Evolutionary conservation across 2,888 invertebrate genomes (phyloP), one percentile per base, ranked within the genome.

Genomic region (Anoncus sp.): DNA sequence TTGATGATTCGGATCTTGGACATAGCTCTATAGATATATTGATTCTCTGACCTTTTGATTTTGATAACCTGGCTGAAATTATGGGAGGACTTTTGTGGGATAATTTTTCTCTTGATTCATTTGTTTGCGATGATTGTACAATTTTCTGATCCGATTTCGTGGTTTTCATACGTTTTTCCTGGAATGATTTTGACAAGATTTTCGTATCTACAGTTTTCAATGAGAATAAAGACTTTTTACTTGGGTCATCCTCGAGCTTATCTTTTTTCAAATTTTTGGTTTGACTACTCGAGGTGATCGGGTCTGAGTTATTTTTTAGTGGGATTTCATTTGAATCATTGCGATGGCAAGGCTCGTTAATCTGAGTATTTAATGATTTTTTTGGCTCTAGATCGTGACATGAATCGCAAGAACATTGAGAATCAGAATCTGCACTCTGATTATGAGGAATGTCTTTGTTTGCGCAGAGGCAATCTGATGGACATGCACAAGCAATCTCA

Each of bases 21-120:
- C 75, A 79, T 16, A 79, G 53, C 31, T 79, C 79, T 38, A 79
- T 79, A 20, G 69, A 79, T 43, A 79, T 79, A 20, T 75, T 79
- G 35, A 79, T 79, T 43, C 75, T 20, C 53, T 72, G 79, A 67
- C 63, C 24, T 22, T 67, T 75, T 0, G 71, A 12, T 6, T 55
- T 69, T 49, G 67, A 27, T 14, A 51, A n/a, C 5, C 59, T 55
- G n/a, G 75, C 24, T 14, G 67, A 45, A 57, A 60, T 45, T 3
- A 75, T n/a, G 0, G 71, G 63, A 59, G 60, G n/a, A 51, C 31
- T 27, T 47, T 60, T 45, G n/a, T n/a, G 5, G 2, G 38, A 22
- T 1, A 27, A 40, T 20, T 57, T 67, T 53, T 62, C 53, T 9
- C 12, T 40, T 6, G 38, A 35, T 40, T 55, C 22, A 10, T 59